These are phyloP conservation scores for Drosophila suzukii DNA, from an alignment of 1,140 invertebrate genomes.

Conservation along the genomic window DNA sequence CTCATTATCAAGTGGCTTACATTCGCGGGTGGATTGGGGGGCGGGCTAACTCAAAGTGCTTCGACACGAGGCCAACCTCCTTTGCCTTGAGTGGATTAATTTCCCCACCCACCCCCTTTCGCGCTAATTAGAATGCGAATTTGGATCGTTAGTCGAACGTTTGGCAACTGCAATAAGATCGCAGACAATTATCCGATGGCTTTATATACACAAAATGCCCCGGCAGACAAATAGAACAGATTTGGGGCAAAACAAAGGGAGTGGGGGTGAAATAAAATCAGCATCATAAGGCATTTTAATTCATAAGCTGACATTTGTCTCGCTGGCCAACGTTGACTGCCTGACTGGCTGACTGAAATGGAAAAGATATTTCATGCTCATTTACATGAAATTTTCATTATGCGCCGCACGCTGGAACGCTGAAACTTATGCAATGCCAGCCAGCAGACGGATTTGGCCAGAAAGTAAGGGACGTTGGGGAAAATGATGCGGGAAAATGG, in stretches of 20 bases:
- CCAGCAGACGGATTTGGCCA: constrained; percentile 60
- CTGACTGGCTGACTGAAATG: constrained; percentile 66
- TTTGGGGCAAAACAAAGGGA: constrained; percentile 40
- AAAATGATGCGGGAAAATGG: too few species aligned
- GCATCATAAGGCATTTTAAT: constrained; percentile 81
- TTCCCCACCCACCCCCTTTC: not conserved
- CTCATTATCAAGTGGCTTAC: constrained; percentile 77
- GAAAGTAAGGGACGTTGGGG: constrained; percentile 5
- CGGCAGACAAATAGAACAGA: constrained; percentile 57
- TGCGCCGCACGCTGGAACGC: constrained; percentile 54
- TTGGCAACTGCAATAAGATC: constrained; percentile 24
- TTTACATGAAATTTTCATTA: constrained; percentile 84
- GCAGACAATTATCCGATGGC: constrained; percentile 21
- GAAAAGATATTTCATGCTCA: constrained; percentile 83
- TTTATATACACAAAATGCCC: constrained; percentile 29
- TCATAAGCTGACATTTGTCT: constrained; percentile 84
- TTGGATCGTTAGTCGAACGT: constrained; percentile 12
- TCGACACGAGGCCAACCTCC: constrained; percentile 43
- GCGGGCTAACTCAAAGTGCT: constrained; percentile 47
- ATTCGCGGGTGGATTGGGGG: constrained; percentile 39
- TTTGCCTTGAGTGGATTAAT: constrained; percentile 12
- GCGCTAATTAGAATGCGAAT: constrained; percentile 21
- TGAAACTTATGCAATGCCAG: constrained; percentile 70
- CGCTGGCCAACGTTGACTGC: constrained; percentile 40
- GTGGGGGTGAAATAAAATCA: constrained; percentile 45